Conservation (phyloP, 1,140 invertebrate species). For the Rhynchophorus ferrugineus region DNA sequence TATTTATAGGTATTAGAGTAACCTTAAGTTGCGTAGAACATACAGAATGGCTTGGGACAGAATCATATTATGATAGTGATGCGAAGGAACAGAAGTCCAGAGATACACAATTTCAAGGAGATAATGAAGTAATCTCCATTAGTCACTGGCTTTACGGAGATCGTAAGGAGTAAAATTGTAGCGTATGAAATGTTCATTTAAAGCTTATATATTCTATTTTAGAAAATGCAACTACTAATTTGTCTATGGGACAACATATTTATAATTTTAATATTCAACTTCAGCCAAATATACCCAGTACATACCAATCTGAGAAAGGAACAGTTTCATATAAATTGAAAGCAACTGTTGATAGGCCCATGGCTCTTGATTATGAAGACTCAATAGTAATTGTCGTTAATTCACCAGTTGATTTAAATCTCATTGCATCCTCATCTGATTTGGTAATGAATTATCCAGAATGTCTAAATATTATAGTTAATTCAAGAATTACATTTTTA, state of each 20-base stretch:
- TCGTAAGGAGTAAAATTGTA: conserved; percentile 10
- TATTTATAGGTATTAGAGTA: conserved; percentile 20
- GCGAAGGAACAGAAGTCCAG: conserved; percentile 18
- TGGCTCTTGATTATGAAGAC: conserved; percentile 28
- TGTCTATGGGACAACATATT: conserved; percentile 25
- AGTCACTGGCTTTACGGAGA: conserved; percentile 24
- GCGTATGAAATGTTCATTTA: background rate
- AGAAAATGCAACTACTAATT: conserved; percentile 19
- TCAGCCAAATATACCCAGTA: conserved; percentile 24
- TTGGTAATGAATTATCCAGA: conserved; percentile 11
- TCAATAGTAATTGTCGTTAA: conserved; percentile 20
- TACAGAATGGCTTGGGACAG: conserved; percentile 20
- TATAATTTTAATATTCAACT: conserved; percentile 25
- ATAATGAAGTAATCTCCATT: conserved; percentile 16
- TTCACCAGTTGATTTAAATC: conserved; percentile 26
- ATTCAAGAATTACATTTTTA: conserved; percentile 2
- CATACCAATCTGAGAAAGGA: conserved; percentile 24
- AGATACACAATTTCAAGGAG: conserved; percentile 19
- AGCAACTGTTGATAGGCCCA: conserved; percentile 27
- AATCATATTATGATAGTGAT: conserved; percentile 19
- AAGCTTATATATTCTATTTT: conserved; percentile 11
- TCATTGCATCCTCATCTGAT: conserved; percentile 17
- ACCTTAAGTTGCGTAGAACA: conserved; percentile 16
- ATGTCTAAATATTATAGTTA: background rate
- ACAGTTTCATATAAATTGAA: conserved; percentile 22